Conservation (phyloP, 2,888 invertebrate species). For the Glaucopsyche alexis region DNA sequence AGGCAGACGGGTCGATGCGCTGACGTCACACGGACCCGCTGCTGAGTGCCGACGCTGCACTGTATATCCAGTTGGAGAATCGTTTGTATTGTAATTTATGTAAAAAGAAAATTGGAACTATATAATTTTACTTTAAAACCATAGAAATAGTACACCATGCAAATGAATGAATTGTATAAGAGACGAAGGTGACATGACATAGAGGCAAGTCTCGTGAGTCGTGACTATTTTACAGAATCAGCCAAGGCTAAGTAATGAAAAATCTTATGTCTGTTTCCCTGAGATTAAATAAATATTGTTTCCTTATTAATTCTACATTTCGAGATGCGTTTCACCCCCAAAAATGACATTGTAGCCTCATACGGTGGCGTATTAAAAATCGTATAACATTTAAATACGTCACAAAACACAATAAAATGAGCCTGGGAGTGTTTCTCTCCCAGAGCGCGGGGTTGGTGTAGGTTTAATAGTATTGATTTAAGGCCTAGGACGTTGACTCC, state of each 20-base stretch:
- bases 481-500: conserved; percentile 40
- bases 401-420: neutral
- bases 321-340: too few species aligned
- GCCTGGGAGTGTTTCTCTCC: neutral
- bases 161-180: too few species aligned
- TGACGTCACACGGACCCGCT: conserved; percentile 62
- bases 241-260: too few species aligned
- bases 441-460: neutral
- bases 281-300: too few species aligned
- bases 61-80: neutral
- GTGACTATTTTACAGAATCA: too few species aligned
- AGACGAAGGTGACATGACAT: too few species aligned
- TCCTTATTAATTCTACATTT: too few species aligned
- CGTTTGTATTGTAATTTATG: neutral
- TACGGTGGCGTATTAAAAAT: neutral
- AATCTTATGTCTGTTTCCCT: too few species aligned
- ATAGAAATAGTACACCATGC: too few species aligned
- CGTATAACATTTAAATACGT: neutral
- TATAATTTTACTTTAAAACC: too few species aligned
- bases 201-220: too few species aligned
- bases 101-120: too few species aligned
- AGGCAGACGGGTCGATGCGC: conserved; percentile 69
- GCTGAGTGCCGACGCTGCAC: conserved; percentile 43
- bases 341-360: neutral
- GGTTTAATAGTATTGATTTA: conserved; percentile 33